Evolutionary conservation across 2,113 vertebrate genomes (phyloP), one percentile per base, ranked within the genome.

Genomic region (Aspidoscelis tigris): DNA sequence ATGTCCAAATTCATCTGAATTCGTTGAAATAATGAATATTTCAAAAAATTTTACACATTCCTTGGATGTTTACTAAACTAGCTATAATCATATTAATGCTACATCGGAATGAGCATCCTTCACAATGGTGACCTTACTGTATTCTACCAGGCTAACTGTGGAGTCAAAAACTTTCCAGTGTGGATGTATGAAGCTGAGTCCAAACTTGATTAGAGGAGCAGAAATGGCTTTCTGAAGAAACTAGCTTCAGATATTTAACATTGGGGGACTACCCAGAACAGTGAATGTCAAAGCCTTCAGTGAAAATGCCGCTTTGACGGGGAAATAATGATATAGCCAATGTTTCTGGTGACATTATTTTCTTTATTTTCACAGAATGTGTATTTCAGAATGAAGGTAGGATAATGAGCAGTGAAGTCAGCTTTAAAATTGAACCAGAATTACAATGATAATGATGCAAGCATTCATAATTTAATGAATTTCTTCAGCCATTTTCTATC

Each of bases 281-380:
- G 33, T 33, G 55, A 55, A 55, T 55, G 3, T 55, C 10, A 55
- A 55, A 55, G 16, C 14, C 55, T 14, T 9, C 55, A 9, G 16
- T 55, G 10, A 55, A 55, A 55, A 55, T 33, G 33, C 33, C 33
- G 33, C 33, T 33, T 33, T 33, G 33, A 33, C 33, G 33, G 33
- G 33, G 33, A 33, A 33, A 33, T 33, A 33, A 41, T 84, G 61
- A 86, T 18, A 74, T 41, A 81, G 47, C 78, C 90, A 88, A 89
- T 50, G 81, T 75, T 88, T 86, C 14, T 41, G 85, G 84, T 85
- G 33, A 7, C 21, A 83, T 72, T 92, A 89, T 91, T 79, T 79
- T 80, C 83, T 89, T 76, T 69, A 71, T 88, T 71, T 80, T 65
- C 61, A 87, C 65, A 90, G 68, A 83, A 78, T 70, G 21, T 43